Base-by-base conservation (phyloP, 2,113 vertebrate genomes). In the Elephantulus edwardii region DNA sequence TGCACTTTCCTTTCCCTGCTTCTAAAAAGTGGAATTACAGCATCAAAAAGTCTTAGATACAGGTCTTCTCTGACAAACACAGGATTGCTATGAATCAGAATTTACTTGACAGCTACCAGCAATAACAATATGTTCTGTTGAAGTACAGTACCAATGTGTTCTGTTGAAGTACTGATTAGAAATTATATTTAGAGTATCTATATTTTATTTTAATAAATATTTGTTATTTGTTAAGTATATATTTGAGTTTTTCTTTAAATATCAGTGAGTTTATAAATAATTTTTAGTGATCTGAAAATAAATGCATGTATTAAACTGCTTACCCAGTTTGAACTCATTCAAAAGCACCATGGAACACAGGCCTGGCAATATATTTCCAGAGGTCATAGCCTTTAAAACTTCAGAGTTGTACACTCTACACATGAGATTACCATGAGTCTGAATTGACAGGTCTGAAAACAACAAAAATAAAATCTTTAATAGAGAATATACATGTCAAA, bases 191-290 rank as follows among this genome's bases (percentile, higher is more conserved):
- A 88, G 30, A 70, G 5, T 19, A 52, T 83, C 2, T 84, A 42
- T 24, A 46, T 77, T 58, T 92, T 83, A 87, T 81, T 83, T 14
- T 77, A 54, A 60, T 6, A 77, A 50, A 22, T 78, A 54, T 83
- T 60, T 92, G 40, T 77, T 22, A 68, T 26, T 64, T 86, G 83
- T 60, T 88, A 87, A 84, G 13, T 87, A 84, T 16, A 26, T 80
- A 48, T 84, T 86, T 70, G 84, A 66, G 74, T 85, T 92, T 91
- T 79, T 91, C 40, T 90, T 20, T 11, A 76, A 62, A 3, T 90
- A 5, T 74, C 46, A 16, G 38, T 94, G 30, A 74, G 38, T 87
- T 92, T 19, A 10, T 93, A 42, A 90, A 79, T 87, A 82, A 83
- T 48, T 19, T 80, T 50, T 48, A 89, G 81, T 68, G 30, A 56